phyloP scores from a whole-genome alignment of 2,797 vertebrate genomes.

The Salmo trutta region DNA sequence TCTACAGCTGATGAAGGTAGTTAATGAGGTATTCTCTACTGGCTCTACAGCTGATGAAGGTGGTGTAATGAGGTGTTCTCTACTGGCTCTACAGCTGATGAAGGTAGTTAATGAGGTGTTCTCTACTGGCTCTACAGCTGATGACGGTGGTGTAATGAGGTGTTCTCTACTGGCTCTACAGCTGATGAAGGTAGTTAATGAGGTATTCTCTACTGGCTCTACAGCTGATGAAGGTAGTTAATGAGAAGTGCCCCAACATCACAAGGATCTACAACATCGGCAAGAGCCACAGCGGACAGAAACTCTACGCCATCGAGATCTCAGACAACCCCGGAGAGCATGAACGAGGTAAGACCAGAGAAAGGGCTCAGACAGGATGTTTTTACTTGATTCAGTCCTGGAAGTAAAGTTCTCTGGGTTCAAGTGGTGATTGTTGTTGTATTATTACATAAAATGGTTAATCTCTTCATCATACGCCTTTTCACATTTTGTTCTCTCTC shows the following conservation, averaged over 20 bases:
- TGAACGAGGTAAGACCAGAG: constrained; percentile 86
- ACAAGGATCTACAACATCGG: constrained; percentile 99
- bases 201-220: constrained; percentile 75
- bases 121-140: constrained; percentile 71
- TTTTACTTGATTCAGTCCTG: neutral
- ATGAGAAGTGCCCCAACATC: constrained; percentile 90
- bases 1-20: too few species aligned
- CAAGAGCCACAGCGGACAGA: constrained; percentile 90
- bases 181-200: constrained; percentile 91
- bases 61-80: too few species aligned
- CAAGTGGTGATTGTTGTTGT: neutral
- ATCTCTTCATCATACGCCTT: too few species aligned
- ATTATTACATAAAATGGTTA: too few species aligned
- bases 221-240: too few species aligned
- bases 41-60: too few species aligned
- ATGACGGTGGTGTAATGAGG: constrained; percentile 42
- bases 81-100: too few species aligned
- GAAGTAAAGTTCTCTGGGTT: neutral
- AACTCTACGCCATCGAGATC: constrained; percentile 94
- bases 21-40: too few species aligned
- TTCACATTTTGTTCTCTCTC: too few species aligned
- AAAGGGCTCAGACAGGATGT: neutral
- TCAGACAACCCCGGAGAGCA: constrained; percentile 96
- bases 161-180: neutral
- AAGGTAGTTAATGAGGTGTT: neutral